phyloP scores from a whole-genome alignment of 1,140 invertebrate species.

The Drosophila willistoni region DNA sequence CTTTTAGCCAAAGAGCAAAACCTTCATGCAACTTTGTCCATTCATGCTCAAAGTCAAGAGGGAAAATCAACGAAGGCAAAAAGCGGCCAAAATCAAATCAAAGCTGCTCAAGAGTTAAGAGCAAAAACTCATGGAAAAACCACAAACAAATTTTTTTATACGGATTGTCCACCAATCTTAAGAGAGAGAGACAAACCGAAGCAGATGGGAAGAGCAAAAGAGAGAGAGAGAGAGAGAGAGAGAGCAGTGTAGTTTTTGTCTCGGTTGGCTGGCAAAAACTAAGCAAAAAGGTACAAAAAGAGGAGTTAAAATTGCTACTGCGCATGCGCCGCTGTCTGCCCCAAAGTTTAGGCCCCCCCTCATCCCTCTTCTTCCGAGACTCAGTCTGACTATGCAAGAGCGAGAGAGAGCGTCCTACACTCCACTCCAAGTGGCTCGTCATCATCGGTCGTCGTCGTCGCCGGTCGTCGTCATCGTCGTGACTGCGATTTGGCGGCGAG shows the following conservation, averaged over 20 bases:
- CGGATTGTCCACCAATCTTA: background rate
- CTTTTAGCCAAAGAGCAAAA: slow-evolving; percentile 36
- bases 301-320: slow-evolving; percentile 68
- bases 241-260: slow-evolving; percentile 34
- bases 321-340: slow-evolving; percentile 64
- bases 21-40: slow-evolving; percentile 43
- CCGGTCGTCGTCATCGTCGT: slow-evolving; percentile 41
- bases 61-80: slow-evolving; percentile 68
- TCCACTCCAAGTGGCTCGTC: slow-evolving; percentile 28
- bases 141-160: slow-evolving; percentile 72
- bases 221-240: background rate
- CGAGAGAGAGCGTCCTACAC: slow-evolving; percentile 45
- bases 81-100: slow-evolving; percentile 69
- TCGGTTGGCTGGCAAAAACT: background rate
- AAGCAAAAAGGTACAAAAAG: slow-evolving; percentile 27
- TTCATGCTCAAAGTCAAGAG: slow-evolving; percentile 68
- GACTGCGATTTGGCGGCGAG: slow-evolving; percentile 72
- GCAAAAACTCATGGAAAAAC: slow-evolving; percentile 58
- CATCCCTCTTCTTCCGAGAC: background rate
- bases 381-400: slow-evolving; percentile 31
- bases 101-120: slow-evolving; percentile 68
- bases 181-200: slow-evolving; percentile 17
- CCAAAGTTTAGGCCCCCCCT: slow-evolving; percentile 30
- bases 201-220: slow-evolving; percentile 17
- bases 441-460: slow-evolving; percentile 25